Percentiles rank a stretch among this genome's conserved stretches.
phyloP scores from a whole-genome alignment of 2,888 invertebrate genomes.

The Limnephilus auricula region DNA sequence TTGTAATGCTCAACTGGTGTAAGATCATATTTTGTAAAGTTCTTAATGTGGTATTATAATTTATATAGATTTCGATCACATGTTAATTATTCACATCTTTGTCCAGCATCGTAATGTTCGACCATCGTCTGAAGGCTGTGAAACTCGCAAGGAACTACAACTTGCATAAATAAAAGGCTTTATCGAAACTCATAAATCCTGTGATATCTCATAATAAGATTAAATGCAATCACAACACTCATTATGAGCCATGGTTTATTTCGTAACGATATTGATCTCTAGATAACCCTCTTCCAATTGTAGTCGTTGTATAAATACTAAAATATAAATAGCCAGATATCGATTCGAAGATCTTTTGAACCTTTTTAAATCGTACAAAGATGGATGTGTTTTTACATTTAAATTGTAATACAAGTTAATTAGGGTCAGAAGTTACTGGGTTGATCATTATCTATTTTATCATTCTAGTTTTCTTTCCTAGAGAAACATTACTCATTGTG shows the following conservation, averaged over 20 bases:
- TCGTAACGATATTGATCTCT: slow-evolving; percentile 61
- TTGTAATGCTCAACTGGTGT: background rate
- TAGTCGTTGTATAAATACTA: slow-evolving; percentile 55
- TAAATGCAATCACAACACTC: slow-evolving; percentile 51
- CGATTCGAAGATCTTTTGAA: slow-evolving; percentile 55
- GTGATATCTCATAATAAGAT: slow-evolving; percentile 20
- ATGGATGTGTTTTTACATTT: slow-evolving; percentile 62
- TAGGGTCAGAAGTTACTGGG: slow-evolving; percentile 66
- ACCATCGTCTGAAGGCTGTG: background rate
- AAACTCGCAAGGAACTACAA: slow-evolving; percentile 11
- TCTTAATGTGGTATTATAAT: background rate
- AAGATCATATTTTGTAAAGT: background rate
- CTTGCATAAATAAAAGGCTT: slow-evolving; percentile 32
- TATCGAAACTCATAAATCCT: slow-evolving; percentile 36
- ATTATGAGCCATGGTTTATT: slow-evolving; percentile 46
- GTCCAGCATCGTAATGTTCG: background rate
- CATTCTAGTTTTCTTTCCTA: slow-evolving; percentile 51
- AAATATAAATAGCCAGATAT: slow-evolving; percentile 51
- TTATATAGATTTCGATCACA: background rate
- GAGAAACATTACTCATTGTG: slow-evolving; percentile 63
- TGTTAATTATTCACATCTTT: slow-evolving; percentile 2
- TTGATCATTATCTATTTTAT: slow-evolving; percentile 62
- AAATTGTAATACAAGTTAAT: slow-evolving; percentile 65
- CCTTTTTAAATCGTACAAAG: slow-evolving; percentile 63
- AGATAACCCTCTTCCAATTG: slow-evolving; percentile 62